A percentile compares a stretch with the other conserved stretches of the same genome.
Conservation (phyloP, 2,113 vertebrate species). For the Oreochromis tanganicae region DNA sequence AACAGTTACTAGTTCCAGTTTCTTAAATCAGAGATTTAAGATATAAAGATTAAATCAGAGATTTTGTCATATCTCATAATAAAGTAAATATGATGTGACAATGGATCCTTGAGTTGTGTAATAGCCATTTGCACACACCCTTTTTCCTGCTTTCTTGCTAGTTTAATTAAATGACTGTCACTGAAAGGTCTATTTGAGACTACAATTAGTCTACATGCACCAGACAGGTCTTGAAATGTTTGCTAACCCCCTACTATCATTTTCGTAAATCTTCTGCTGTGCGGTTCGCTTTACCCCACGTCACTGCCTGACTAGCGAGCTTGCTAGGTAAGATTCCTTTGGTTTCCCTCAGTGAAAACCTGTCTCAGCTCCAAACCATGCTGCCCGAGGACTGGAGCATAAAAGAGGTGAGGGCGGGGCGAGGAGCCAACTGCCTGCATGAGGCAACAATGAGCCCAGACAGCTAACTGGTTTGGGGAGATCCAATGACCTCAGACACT, state of each 20-base stretch:
- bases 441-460: slow-evolving; percentile 21
- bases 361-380: not conserved
- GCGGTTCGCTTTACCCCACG: not conserved
- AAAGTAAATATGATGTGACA: not conserved
- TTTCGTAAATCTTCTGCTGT: not conserved
- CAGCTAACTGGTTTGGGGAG: slow-evolving; percentile 60
- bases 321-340: slow-evolving; percentile 66
- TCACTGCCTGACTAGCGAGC: slow-evolving; percentile 30
- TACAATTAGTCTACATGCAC: not conserved
- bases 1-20: not conserved
- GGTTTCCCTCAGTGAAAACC: slow-evolving; percentile 28
- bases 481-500: slow-evolving; percentile 16
- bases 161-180: not conserved
- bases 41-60: not conserved
- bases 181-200: not conserved
- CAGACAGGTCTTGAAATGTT: not conserved
- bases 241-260: not conserved
- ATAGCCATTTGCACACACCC: not conserved
- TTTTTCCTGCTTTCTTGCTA: not conserved
- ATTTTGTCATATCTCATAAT: not conserved
- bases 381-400: slow-evolving; percentile 2
- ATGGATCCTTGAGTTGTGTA: not conserved
- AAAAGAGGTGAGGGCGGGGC: slow-evolving; percentile 7
- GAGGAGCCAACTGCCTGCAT: not conserved
- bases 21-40: not conserved